Evolutionary conservation across 1,140 invertebrate genomes (phyloP), one percentile per base, ranked within the genome.

Genomic region (Acyrthosiphon pisum): DNA sequence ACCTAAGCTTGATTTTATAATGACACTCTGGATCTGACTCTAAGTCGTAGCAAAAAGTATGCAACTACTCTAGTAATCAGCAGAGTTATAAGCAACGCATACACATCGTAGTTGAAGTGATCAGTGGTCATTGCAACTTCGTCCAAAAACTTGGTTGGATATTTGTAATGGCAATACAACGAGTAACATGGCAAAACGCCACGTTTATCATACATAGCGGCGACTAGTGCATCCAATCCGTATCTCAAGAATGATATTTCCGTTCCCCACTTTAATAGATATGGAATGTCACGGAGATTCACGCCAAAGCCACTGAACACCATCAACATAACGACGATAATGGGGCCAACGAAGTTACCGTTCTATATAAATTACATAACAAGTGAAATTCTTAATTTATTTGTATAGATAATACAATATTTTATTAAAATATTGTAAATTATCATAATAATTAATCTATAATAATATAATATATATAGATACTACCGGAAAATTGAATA

Each of bases 181-280:
- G 93, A 95, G 92, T 96, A 95, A 94, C 97, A 98, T 0, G 95
- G 95, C 22, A 98, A 95, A 14, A 95, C 96, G 1, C 96, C 95
- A 93, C 98, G 95, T 94, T 97, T 95, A 68, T 98, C 98, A 94
- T 98, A 99, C 90, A 99, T 97, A 7, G 98, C 96, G n/a, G 96
- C 96, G 30, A 98, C 96, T 81, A 95, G 95, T 88, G 98, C 97
- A 95, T 99, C 98, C n/a, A 99, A 96, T 9, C 97, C 97, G 94
- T 98, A 99, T 94, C 98, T 96, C 44, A 99, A 95, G 94, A 98
- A 99, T 35, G 98, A 98, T 84, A 98, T 95, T 94, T 98, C 97
- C 48, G 97, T 98, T 1, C 98, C 97, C 98, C 98, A 99, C 94
- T 97, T 96, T 1, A 99, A 95, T 94, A 98, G 98, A 1, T 94